phyloP scores from a whole-genome alignment of 2,113 vertebrate species.

The Rhinopomastus cyanomelas region DNA sequence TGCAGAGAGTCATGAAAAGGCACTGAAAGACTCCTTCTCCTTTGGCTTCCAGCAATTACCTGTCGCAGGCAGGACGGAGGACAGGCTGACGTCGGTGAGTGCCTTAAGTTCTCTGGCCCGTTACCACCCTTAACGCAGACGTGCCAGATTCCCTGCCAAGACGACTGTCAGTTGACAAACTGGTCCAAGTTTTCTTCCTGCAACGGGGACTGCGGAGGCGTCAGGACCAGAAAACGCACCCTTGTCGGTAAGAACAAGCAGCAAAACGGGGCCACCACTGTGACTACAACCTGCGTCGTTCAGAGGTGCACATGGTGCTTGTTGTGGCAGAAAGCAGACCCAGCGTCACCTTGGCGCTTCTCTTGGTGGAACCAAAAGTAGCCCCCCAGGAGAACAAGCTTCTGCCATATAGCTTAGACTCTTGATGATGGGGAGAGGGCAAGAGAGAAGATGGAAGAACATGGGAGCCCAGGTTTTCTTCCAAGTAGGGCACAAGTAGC shows the following conservation, averaged over 20 bases:
- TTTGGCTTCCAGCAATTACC: slow-evolving; percentile 85
- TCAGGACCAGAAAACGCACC: slow-evolving; percentile 90
- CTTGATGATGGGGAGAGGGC: not conserved
- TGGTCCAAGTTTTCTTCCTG: slow-evolving; percentile 98
- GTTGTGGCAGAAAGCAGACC: not conserved
- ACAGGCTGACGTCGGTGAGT: slow-evolving; percentile 85
- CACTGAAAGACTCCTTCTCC: not conserved
- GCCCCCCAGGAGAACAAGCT: not conserved
- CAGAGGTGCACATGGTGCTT: not conserved
- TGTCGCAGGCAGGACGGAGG: slow-evolving; percentile 93
- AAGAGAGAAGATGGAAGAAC: not conserved
- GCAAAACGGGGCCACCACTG: not conserved
- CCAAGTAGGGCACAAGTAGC: not conserved
- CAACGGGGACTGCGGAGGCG: slow-evolving; percentile 92
- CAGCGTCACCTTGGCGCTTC: not conserved
- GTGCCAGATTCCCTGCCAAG: slow-evolving; percentile 95
- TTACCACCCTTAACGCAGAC: slow-evolving; percentile 88
- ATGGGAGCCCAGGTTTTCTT: not conserved
- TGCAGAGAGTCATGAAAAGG: too few relatives aligned
- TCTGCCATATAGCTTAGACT: not conserved
- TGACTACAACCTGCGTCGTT: not conserved
- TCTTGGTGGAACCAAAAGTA: not conserved
- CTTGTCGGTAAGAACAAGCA: slow-evolving; percentile 86
- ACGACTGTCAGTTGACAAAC: slow-evolving; percentile 94
- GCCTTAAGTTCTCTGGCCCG: slow-evolving; percentile 83